phyloP scores from a whole-genome alignment of 2,113 vertebrate species.

The Siniperca chuatsi region DNA sequence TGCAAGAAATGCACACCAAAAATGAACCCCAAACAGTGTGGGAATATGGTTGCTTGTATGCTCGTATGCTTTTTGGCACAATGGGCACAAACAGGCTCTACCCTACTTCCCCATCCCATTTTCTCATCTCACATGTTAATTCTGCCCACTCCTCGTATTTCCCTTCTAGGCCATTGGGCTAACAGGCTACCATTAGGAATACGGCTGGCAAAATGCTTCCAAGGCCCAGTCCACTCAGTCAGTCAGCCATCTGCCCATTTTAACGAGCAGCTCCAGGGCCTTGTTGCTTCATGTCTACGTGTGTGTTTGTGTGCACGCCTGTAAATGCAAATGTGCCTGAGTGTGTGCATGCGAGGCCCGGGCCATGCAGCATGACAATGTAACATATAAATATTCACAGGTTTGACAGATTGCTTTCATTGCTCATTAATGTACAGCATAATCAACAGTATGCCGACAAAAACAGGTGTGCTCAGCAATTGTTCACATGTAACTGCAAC shows the following conservation, averaged over 20 bases:
- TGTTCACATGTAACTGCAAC: constrained; percentile 24
- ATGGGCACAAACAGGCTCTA: constrained; percentile 18
- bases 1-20: neutral
- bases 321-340: constrained; percentile 39
- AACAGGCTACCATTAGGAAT: constrained; percentile 68
- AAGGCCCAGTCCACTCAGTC: constrained; percentile 68
- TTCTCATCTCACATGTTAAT: constrained; percentile 47
- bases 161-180: constrained; percentile 61
- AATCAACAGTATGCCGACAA: constrained; percentile 46
- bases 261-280: constrained; percentile 74
- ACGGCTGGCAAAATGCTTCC: constrained; percentile 67
- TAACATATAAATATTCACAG: constrained; percentile 62
- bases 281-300: constrained; percentile 22
- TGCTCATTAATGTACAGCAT: constrained; percentile 60
- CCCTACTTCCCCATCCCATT: neutral
- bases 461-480: constrained; percentile 57
- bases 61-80: neutral
- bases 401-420: constrained; percentile 71
- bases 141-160: constrained; percentile 41
- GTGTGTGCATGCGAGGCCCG: constrained; percentile 6
- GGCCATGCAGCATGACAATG: constrained; percentile 31
- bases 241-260: constrained; percentile 80
- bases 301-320: constrained; percentile 16
- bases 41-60: neutral
- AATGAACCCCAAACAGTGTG: neutral